Evolutionary conservation across 2,888 invertebrate genomes (phyloP).

Genomic region (Rhodophaea formosa): DNA sequence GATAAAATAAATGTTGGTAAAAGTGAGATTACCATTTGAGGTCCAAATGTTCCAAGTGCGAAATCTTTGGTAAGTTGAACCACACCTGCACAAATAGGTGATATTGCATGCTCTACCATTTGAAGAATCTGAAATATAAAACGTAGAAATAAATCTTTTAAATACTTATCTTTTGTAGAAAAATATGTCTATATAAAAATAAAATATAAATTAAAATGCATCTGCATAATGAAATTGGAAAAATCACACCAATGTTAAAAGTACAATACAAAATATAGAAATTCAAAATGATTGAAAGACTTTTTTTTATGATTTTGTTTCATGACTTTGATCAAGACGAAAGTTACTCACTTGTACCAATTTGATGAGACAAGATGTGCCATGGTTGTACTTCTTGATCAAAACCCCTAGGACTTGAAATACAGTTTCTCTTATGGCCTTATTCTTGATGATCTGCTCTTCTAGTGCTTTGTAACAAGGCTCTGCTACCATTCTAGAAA

Average conservation of each 20-base stretch:
- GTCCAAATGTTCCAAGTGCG: slow-evolving; percentile 85
- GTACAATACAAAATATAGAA: too few relatives aligned
- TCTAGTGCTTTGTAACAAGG: slow-evolving; percentile 88
- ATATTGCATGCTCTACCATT: slow-evolving; percentile 86
- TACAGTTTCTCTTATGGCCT: slow-evolving; percentile 84
- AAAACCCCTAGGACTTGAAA: slow-evolving; percentile 90
- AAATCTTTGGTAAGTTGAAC: slow-evolving; percentile 85
- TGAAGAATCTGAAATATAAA: slow-evolving; percentile 84
- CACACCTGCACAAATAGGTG: slow-evolving; percentile 86
- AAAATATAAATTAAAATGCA: too few relatives aligned
- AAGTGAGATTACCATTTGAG: slow-evolving; percentile 85
- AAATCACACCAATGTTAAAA: too few relatives aligned
- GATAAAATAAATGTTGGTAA: too few relatives aligned
- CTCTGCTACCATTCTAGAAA: slow-evolving; percentile 84
- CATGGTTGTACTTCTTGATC: slow-evolving; percentile 92
- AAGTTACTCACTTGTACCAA: slow-evolving; percentile 78
- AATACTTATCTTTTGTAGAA: too few relatives aligned
- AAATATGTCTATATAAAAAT: too few relatives aligned
- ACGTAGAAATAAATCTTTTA: too few relatives aligned
- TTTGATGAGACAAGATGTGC: slow-evolving; percentile 87
- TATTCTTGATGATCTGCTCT: slow-evolving; percentile 83
- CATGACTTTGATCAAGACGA: background rate
- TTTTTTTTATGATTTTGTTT: too few relatives aligned
- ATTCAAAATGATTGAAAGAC: too few relatives aligned
- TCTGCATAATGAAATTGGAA: too few relatives aligned